Base-by-base conservation (phyloP, 2,113 vertebrate genomes). In the Eurystomus gularis region DNA sequence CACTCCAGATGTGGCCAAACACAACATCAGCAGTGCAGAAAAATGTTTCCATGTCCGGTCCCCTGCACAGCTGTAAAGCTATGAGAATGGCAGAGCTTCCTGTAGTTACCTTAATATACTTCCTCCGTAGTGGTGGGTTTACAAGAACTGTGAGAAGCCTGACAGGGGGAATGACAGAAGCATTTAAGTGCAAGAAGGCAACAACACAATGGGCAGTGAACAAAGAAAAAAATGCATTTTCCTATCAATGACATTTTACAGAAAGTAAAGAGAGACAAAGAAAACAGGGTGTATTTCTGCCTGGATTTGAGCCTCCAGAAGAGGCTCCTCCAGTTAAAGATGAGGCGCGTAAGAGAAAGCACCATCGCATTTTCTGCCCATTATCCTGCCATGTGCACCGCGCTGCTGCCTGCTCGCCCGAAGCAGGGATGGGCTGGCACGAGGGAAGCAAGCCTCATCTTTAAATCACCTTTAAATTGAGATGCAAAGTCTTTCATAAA, bases 391-490 rank as follows among this genome's bases (percentile, higher is more conserved):
- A 0, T 3, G 46, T 31, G n/a, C 31, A n/a, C 26, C 66, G 58
- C 1, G 2, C 69, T 81, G 40, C 51, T 83, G 79, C 55, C 61
- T 48, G 62, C 54, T 42, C 0, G 14, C 71, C 77, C 35, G 55
- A 35, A 93, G 73, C 52, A n/a, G 6, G 52, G 14, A 54, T 20
- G 21, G 57, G 78, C 20, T 68, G 72, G 84, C 71, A 80, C 9
- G 5, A 46, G 48, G 39, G 46, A 79, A 69, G 54, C 3, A 15
- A 78, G 31, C 9, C 31, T 86, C 51, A 39, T 71, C 68, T 68
- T 94, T 66, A 92, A 90, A 90, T 69, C 1, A 1, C 25, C 78
- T 90, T 93, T 77, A 94, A 76, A 94, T 51, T 64, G 60, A 87
- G 89, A 87, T 44, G 35, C 33, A 78, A 89, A 93, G 39, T 76